Base-by-base conservation (phyloP, 2,888 invertebrate species). In the Leucania comma region DNA sequence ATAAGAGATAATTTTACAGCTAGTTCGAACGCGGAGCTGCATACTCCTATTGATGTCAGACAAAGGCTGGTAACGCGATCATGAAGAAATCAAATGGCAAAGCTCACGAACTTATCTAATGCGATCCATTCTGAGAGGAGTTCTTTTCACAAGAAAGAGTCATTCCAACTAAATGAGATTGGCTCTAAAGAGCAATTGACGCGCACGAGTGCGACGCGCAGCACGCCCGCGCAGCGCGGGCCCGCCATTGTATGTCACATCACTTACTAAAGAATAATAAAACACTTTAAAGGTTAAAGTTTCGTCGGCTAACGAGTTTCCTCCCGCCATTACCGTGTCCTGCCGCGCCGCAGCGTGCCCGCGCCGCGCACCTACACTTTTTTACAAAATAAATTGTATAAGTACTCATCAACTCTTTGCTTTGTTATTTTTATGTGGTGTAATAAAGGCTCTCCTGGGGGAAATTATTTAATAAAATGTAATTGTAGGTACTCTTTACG, bases 41-140 rank as follows among this genome's bases (percentile, higher is more conserved):
- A 81, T n/a, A 6, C 54, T 74, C 67, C 80, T 76, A 83, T 82
- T 82, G 83, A 85, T 80, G 67, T 79, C 79, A 84, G 83, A 89
- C 89, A 86, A 88, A 86, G 84, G 82, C 69, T 73, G 68, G 84
- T 81, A 78, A 88, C 76, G 69, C 70, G 81, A 86, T 81, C 72
- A n/a, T 54, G 67, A 63, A 46, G 12, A 66, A 72, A 67, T 82
- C 75, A 65, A 82, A 80, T 72, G 75, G 63, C 61, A 57, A 61
- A 68, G 68, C 72, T 57, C 60, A 54, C 65, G 63, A 79, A 81
- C 76, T 78, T 76, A 75, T 85, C 79, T 77, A 78, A 83, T 74
- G 64, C 75, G 71, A 84, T 75, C 79, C 81, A 77, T 83, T 83
- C 60, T 29, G 65, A 75, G 73, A 72, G 48, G 56, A 70, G n/a